phyloP scores from a whole-genome alignment of 1,140 invertebrate species.

The Panagrolaimus sp. region DNA sequence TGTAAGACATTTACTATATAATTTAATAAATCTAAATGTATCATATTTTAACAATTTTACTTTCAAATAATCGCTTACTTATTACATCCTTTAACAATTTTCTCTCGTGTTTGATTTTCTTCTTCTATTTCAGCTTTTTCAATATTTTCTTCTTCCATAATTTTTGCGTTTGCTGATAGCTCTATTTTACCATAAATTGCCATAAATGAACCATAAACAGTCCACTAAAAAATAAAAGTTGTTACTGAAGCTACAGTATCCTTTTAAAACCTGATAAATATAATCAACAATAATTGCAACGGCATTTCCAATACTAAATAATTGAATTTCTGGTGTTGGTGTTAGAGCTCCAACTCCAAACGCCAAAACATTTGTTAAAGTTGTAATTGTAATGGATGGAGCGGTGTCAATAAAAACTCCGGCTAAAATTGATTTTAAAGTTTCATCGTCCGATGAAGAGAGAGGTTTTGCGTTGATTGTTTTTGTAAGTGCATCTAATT shows the following conservation, averaged over 20 bases:
- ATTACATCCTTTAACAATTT: conserved; percentile 15
- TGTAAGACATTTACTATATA: conserved; percentile 45
- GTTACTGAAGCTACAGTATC: not conserved
- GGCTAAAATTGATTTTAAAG: conserved; percentile 18
- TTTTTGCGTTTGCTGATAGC: conserved; percentile 16
- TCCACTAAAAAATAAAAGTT: conserved; percentile 39
- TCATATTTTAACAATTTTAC: not conserved
- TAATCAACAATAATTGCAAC: conserved; percentile 54
- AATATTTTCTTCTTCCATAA: no score
- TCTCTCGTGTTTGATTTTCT: conserved; percentile 5
- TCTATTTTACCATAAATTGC: conserved; percentile 44
- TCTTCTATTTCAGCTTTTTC: not conserved
- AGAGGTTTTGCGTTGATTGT: no score
- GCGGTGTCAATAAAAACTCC: conserved; percentile 55
- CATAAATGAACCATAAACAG: conserved; percentile 51
- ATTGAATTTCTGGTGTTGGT: conserved; percentile 56
- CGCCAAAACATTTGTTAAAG: conserved; percentile 53
- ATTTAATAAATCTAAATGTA: conserved; percentile 28
- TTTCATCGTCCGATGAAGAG: not conserved
- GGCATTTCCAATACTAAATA: conserved; percentile 57
- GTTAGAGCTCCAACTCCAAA: conserved; percentile 55
- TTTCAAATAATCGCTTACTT: not conserved
- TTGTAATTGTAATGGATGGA: conserved; percentile 57
- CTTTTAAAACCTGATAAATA: conserved; percentile 44
- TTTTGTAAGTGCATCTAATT: no score